Base-by-base conservation (phyloP, 2,797 vertebrate species). In the Falco concolor region DNA sequence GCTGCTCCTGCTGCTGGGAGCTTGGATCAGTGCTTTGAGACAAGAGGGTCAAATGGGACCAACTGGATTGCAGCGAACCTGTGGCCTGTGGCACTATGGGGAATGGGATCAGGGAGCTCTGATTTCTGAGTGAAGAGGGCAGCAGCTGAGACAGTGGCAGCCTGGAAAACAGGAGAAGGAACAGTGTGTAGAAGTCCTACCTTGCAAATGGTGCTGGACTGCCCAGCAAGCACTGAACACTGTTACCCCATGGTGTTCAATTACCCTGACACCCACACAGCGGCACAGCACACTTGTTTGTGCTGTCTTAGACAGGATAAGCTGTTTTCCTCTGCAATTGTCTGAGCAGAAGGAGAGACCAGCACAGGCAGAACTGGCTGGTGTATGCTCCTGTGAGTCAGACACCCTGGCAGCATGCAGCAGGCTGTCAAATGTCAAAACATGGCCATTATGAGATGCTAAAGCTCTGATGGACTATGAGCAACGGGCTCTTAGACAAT, bases 191-290 rank as follows among this genome's bases (percentile, higher is more conserved):
- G 4, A 68, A 65, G 54, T n/a, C 63, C 60, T 72, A 10, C 84
- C 64, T 67, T 38, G 57, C 32, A 61, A 56, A 50, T 3, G 24
- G 56, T 34, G 67, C 36, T 28, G 38, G 67, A 17, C 34, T 21
- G 45, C 50, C 60, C 44, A 50, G 68, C 32, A 12, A 69, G 42
- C 63, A 50, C 49, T 28, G 30, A 67, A 9, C 81, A 11, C 25
- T 40, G 2, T 3, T 10, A 21, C 21, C 45, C 49, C 1, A 0
- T 4, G n/a, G 45, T 8, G 74, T 5, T 63, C 25, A 32, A 16
- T 9, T 30, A 52, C 38, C n/a, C 44, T 2, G 12, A 23, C 34
- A 32, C 22, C 11, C 1, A 5, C 1, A 4, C 72, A 28, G 80
- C 53, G 45, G 74, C 63, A 17, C 44, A 0, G 2, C 54, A 27